phyloP scores from a whole-genome alignment of 37 sponge, comb jelly and placozoan genomes.

The Eunapius fragilis region DNA sequence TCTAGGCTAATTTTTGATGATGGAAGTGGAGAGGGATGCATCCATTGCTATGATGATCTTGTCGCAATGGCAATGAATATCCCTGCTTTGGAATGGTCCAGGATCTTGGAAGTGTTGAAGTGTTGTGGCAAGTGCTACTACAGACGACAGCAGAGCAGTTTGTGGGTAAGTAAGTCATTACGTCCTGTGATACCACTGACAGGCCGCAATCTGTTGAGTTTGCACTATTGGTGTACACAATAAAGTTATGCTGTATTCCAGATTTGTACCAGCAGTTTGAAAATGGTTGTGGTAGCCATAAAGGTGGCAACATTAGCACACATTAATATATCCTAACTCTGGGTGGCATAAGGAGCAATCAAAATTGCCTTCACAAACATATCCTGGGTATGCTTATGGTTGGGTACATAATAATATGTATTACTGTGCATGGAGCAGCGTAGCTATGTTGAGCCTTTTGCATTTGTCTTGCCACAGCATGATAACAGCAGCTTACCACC shows the following conservation, averaged over 20 bases:
- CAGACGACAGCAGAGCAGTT: not conserved
- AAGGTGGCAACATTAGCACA: too few species aligned
- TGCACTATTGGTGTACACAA: too few species aligned
- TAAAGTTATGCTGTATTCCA: too few species aligned
- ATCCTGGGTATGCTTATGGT: not conserved
- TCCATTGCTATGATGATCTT: conserved; percentile 25
- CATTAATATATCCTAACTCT: too few species aligned
- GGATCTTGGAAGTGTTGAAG: conserved; percentile 28
- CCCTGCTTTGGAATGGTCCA: conserved; percentile 23
- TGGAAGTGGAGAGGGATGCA: conserved; percentile 51
- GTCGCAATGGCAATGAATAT: conserved; percentile 7
- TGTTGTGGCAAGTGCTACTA: conserved; percentile 27
- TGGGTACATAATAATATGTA: not conserved
- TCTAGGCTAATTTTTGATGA: conserved; percentile 41
- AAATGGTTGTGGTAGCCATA: too few species aligned
- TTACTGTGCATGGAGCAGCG: not conserved
- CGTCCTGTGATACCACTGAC: too few species aligned
- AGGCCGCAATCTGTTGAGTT: too few species aligned
- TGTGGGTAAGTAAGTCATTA: not conserved
- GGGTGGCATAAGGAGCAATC: too few species aligned
- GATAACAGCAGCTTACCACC: not conserved
- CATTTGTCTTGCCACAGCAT: not conserved
- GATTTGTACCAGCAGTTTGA: too few species aligned
- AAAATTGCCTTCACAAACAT: too few species aligned
- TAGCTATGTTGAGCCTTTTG: too few species aligned